Conservation (phyloP, 2,797 vertebrate genomes). For the Synanceia verrucosa region DNA sequence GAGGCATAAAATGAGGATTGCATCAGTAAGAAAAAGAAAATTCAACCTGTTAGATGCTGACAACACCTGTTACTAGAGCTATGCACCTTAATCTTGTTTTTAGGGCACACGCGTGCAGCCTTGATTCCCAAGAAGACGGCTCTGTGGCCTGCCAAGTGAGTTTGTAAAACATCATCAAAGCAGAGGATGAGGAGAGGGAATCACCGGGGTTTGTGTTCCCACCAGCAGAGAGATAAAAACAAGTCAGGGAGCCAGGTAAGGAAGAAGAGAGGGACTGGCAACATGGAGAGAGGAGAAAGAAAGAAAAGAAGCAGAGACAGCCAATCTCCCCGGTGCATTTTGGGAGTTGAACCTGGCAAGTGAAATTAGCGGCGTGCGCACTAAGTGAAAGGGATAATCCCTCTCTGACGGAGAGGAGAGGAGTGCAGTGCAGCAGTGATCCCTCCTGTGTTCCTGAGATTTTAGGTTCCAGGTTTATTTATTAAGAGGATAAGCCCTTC, state of each 20-base stretch:
- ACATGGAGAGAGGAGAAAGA: slow-evolving; percentile 12
- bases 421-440: slow-evolving; percentile 56
- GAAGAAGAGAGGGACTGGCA: slow-evolving; percentile 47
- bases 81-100: slow-evolving; percentile 64
- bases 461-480: slow-evolving; percentile 75
- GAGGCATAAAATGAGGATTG: slow-evolving; percentile 26
- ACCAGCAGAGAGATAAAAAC: slow-evolving; percentile 66
- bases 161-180: slow-evolving; percentile 70
- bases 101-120: slow-evolving; percentile 34
- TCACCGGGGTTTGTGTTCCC: slow-evolving; percentile 68
- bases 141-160: slow-evolving; percentile 47
- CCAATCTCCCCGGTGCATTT: slow-evolving; percentile 76
- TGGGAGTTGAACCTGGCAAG: slow-evolving; percentile 80
- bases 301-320: slow-evolving; percentile 56
- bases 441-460: slow-evolving; percentile 69
- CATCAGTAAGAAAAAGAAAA: slow-evolving; percentile 33
- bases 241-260: slow-evolving; percentile 55
- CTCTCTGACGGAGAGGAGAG: slow-evolving; percentile 56
- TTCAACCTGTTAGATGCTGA: slow-evolving; percentile 56
- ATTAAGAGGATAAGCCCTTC: slow-evolving; percentile 75
- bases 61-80: slow-evolving; percentile 56
- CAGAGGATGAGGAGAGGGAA: slow-evolving; percentile 59
- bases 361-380: slow-evolving; percentile 68
- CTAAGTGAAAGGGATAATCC: slow-evolving; percentile 79
- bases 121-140: slow-evolving; percentile 34